Conservation (phyloP, 2,888 invertebrate species). For the Theretra japonica region DNA sequence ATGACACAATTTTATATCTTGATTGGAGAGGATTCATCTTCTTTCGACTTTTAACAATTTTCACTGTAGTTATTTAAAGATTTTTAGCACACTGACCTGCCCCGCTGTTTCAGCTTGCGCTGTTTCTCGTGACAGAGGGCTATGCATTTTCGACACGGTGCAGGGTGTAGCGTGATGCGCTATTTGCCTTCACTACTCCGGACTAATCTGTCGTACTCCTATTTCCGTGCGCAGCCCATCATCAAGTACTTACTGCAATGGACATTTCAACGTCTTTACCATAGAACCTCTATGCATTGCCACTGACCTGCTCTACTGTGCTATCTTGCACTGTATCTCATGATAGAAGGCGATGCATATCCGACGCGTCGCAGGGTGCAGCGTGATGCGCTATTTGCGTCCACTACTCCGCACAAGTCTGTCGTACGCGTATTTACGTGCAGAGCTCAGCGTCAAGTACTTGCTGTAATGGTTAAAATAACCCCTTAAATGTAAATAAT, state of each 20-base stretch:
- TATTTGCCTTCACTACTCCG: constrained; percentile 32
- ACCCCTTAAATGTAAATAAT: background rate
- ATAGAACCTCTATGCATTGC: no score
- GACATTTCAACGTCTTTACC: no score
- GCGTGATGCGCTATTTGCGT: constrained; percentile 8
- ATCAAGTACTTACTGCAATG: background rate
- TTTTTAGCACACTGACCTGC: background rate
- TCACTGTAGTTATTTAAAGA: background rate
- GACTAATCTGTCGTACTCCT: constrained; percentile 53
- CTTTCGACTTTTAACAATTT: background rate
- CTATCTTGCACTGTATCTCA: background rate
- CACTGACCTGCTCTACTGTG: background rate
- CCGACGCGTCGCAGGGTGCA: constrained; percentile 2
- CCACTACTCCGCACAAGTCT: constrained; percentile 47
- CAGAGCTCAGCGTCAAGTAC: constrained; percentile 35
- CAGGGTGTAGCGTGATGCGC: constrained; percentile 19
- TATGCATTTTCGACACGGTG: background rate
- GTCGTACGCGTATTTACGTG: constrained; percentile 51
- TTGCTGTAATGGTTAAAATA: background rate
- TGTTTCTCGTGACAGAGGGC: background rate
- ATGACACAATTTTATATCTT: background rate
- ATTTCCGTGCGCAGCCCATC: constrained; percentile 44
- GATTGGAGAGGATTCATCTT: no score
- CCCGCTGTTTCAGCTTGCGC: background rate
- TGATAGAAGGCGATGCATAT: constrained; percentile 4